Percentiles rank a stretch among this genome's conserved stretches.
phyloP scores from a whole-genome alignment of 2,113 vertebrate genomes.

The Pedetes capensis region DNA sequence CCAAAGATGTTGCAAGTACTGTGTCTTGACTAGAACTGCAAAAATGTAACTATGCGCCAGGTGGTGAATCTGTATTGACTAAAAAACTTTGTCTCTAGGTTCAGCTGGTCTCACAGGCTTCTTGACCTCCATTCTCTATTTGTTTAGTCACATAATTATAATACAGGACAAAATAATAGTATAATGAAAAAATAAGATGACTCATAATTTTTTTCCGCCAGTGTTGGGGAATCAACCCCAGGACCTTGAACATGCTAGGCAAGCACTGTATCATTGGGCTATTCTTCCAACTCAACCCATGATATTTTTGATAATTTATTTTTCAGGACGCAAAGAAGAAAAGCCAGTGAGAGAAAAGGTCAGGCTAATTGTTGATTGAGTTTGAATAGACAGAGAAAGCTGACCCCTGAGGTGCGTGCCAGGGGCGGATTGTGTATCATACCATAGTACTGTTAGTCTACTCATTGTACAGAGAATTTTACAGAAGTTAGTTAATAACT shows the following conservation, averaged over 20 bases:
- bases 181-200: neutral
- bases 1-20: conserved; percentile 32
- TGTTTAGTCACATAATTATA: neutral
- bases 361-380: too few species aligned
- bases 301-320: neutral
- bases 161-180: neutral
- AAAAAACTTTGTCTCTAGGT: neutral
- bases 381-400: neutral
- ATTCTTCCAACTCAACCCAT: neutral
- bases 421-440: accelerated
- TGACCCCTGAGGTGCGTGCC: accelerated
- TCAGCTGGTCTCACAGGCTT: neutral
- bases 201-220: neutral
- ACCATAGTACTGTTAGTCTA: accelerated
- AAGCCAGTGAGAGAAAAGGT: neutral
- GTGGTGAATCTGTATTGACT: neutral
- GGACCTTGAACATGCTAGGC: neutral
- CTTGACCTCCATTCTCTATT: neutral
- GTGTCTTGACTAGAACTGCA: neutral
- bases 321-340: neutral
- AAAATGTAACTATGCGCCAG: neutral
- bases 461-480: neutral
- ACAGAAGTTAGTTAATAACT: neutral
- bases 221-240: neutral
- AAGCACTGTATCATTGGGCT: neutral